Evolutionary conservation across 64 coral and sea anemone genomes (phyloP).

Genomic region (Montipora efflorescens): DNA sequence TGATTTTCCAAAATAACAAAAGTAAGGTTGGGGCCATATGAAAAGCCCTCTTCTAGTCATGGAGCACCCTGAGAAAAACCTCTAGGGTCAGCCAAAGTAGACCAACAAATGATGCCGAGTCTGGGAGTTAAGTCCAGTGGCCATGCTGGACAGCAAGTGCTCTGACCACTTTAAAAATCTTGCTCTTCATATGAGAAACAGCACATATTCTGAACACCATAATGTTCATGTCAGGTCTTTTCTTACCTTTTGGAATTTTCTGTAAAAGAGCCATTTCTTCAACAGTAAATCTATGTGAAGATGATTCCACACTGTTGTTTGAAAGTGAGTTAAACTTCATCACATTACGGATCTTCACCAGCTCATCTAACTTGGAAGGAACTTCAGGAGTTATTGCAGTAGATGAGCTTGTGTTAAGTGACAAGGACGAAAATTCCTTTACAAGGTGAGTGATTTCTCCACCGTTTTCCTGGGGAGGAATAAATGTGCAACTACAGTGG

Average conservation of each 20-base stretch:
- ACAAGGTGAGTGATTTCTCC: not conserved
- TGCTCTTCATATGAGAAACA: too few species aligned
- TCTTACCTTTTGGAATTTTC: constrained; percentile 41
- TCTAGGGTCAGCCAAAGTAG: too few species aligned
- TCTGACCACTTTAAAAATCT: too few species aligned
- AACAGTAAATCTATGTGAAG: not conserved
- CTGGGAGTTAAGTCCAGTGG: too few species aligned
- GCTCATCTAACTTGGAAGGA: not conserved
- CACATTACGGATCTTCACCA: not conserved
- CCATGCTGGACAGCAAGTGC: too few species aligned
- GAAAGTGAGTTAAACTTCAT: not conserved
- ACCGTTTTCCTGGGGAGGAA: not conserved
- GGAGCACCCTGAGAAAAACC: too few species aligned
- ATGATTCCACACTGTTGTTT: not conserved
- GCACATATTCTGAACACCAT: too few species aligned
- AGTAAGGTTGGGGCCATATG: too few species aligned
- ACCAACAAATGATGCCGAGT: too few species aligned
- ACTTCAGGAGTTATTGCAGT: not conserved
- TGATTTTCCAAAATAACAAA: too few species aligned
- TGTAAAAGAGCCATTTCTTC: constrained; percentile 40
- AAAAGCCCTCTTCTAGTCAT: too few species aligned
- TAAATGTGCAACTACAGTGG: not conserved
- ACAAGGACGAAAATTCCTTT: not conserved
- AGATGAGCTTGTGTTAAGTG: not conserved
- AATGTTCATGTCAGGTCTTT: not conserved